Base-by-base conservation (phyloP, 2,113 vertebrate species). In the Uria aalge region DNA sequence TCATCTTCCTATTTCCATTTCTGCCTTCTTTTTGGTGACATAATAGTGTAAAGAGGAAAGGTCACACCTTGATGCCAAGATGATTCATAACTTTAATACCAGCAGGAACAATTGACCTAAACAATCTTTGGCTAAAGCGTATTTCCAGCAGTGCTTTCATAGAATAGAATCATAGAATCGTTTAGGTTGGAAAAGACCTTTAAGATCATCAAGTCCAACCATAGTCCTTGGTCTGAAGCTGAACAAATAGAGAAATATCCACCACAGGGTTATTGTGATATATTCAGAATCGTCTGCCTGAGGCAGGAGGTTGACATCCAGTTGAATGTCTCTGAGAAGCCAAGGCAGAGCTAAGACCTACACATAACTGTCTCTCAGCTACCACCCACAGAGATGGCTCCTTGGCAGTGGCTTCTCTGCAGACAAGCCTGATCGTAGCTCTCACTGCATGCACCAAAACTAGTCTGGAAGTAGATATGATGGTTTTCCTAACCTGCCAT, bases 51-150 rank as follows among this genome's bases (percentile, higher is more conserved):
- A 95, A 93, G 83, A 97, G 69, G 88, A 96, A 95, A 95, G 95
- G 95, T 96, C 92, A 81, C 72, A 96, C 96, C 96, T 96, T 97
- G 92, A 95, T 91, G 96, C 96, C 96, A 97, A 89, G 94, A 97
- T 96, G 96, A 96, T 96, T 96, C 95, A 97, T 85, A 96, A 89
- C 82, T 96, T 97, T 96, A 97, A 96, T 96, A 96, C 95, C 83
- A 96, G 94, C 73, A 97, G 92, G 95, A 95, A 96, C 96, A 95
- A 96, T 84, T 96, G 96, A 95, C 93, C 93, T 87, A 92, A 96
- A 95, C 94, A 81, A 96, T 96, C 89, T 91, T 89, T 94, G 91
- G 86, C 80, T 87, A 27, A 95, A 92, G 53, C 15, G 57, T 36
- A 53, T 96, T 96, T 97, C 93, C 90, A 97, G 74, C 87, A 90